These are phyloP conservation scores for Macropodus opercularis DNA, from an alignment of 2,797 vertebrate genomes.

Conservation along the genomic window DNA sequence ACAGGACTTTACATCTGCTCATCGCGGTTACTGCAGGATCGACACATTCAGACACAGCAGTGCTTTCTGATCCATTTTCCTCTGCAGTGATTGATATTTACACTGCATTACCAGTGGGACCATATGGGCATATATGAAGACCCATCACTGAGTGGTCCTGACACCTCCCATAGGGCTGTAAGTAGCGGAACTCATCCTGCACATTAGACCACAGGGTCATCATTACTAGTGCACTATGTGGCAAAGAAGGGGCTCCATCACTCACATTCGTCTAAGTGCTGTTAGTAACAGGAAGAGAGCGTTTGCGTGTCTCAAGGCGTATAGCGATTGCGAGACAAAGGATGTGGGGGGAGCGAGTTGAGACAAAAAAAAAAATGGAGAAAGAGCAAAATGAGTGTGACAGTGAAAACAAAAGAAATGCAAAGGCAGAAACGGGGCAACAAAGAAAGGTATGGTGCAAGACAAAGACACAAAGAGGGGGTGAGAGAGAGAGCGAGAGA, in stretches of 20 bases:
- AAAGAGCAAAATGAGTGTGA: slow-evolving; percentile 16
- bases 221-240: slow-evolving; percentile 61
- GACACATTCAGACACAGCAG: slow-evolving; percentile 50
- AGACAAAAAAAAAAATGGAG: slow-evolving; percentile 13
- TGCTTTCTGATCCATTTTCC: slow-evolving; percentile 63
- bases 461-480: slow-evolving; percentile 53
- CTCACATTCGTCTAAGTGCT: slow-evolving; percentile 32
- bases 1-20: slow-evolving; percentile 29
- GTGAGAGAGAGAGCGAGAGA: slow-evolving; percentile 32
- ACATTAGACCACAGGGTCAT: slow-evolving; percentile 55
- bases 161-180: slow-evolving; percentile 70
- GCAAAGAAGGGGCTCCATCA: slow-evolving; percentile 45
- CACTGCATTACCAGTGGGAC: slow-evolving; percentile 60
- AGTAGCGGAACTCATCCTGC: slow-evolving; percentile 62
- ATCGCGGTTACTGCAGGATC: slow-evolving; percentile 35
- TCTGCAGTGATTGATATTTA: slow-evolving; percentile 66
- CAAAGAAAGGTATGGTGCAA: slow-evolving; percentile 43
- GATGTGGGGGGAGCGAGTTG: not conserved
- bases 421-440: slow-evolving; percentile 29
- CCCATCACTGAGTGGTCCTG: slow-evolving; percentile 64
- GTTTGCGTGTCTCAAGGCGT: slow-evolving; percentile 16
- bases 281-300: slow-evolving; percentile 49
- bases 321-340: slow-evolving; percentile 37
- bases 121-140: slow-evolving; percentile 37
- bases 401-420: slow-evolving; percentile 28